These are phyloP conservation scores for Casuarius casuarius DNA, from an alignment of 2,113 vertebrate species.

Conservation along the genomic window DNA sequence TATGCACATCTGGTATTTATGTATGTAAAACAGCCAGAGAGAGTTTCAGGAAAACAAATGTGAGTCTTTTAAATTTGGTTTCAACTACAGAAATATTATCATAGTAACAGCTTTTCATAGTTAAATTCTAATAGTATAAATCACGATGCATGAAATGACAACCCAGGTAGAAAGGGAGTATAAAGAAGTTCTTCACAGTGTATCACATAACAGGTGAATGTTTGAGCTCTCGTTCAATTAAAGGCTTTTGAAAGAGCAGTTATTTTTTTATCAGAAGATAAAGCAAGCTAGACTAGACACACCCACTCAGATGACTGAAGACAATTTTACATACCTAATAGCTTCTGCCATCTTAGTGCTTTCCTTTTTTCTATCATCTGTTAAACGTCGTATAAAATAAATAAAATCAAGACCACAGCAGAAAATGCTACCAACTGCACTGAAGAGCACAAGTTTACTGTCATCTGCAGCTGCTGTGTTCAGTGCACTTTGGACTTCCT, in stretches of 20 bases:
- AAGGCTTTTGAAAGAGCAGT: background rate
- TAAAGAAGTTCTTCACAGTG: background rate
- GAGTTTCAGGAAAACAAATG: too few species aligned
- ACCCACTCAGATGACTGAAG: background rate
- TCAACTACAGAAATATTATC: background rate
- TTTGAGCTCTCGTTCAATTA: background rate
- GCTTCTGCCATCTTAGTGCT: conserved; percentile 98
- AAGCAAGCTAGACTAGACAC: background rate
- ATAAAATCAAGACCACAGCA: conserved; percentile 96
- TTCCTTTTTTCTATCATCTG: conserved; percentile 94
- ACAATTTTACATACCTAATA: conserved; percentile 84
- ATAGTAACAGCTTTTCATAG: too few species aligned
- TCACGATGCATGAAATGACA: background rate
- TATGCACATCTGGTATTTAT: background rate
- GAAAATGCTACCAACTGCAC: conserved; percentile 92
- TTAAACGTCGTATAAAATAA: conserved; percentile 94
- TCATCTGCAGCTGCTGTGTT: conserved; percentile 94
- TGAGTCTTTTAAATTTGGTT: background rate
- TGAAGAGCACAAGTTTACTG: conserved; percentile 93
- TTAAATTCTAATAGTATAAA: background rate
- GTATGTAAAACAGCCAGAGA: background rate
- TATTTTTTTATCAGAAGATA: background rate
- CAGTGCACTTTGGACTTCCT: conserved; percentile 97
- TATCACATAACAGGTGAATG: background rate
- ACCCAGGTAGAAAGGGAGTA: background rate